Conservation (phyloP, 1,140 invertebrate genomes). For the Mercenaria mercenaria region DNA sequence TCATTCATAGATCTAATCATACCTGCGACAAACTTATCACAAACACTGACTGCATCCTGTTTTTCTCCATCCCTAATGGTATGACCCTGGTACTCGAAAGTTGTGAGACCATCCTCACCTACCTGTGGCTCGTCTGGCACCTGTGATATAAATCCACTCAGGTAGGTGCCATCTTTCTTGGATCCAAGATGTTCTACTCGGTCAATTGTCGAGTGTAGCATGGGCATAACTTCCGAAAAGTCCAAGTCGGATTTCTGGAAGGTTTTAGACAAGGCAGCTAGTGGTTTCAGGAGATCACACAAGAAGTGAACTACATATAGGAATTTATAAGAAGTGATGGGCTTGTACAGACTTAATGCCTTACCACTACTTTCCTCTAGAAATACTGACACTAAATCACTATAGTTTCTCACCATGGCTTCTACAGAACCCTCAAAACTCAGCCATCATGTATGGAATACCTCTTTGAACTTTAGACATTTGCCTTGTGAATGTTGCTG, state of each 20-base stretch:
- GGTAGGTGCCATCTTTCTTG: background rate
- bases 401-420: conserved; percentile 12
- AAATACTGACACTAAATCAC: conserved; percentile 38
- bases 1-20: conserved; percentile 33
- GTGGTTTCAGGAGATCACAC: conserved; percentile 12
- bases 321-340: conserved; percentile 53
- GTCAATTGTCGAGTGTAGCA: background rate
- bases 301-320: conserved; percentile 50
- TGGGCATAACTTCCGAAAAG: conserved; percentile 29
- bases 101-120: conserved; percentile 33
- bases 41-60: conserved; percentile 31
- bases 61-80: conserved; percentile 29
- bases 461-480: conserved; percentile 59
- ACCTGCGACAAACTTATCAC: conserved; percentile 22
- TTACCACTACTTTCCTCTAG: conserved; percentile 44
- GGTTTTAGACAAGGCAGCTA: conserved; percentile 32
- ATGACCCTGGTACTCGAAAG: conserved; percentile 46
- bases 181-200: background rate
- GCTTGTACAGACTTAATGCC: conserved; percentile 44
- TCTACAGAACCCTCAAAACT: conserved; percentile 69
- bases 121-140: conserved; percentile 49
- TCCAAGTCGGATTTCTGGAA: conserved; percentile 36
- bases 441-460: conserved; percentile 67
- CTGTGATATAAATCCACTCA: too few species aligned
- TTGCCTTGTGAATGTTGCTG: background rate